A percentile compares a stretch with the other conserved stretches of the same genome.
These are phyloP conservation scores for Cryptophagus acutangulus DNA, from an alignment of 2,888 invertebrate genomes.

Conservation along the genomic window DNA sequence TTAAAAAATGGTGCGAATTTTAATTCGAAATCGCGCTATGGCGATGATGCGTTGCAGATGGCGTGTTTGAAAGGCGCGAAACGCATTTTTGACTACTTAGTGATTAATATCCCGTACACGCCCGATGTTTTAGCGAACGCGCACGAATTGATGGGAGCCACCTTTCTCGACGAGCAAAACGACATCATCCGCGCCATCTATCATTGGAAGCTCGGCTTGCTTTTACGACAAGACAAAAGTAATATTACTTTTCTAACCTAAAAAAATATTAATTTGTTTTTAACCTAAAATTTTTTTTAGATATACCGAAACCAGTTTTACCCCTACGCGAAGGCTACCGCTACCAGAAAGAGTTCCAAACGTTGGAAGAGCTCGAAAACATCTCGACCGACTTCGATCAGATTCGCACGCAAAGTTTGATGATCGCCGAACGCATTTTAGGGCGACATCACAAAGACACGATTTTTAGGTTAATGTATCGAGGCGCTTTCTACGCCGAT, in stretches of 20 bases:
- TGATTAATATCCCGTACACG: conserved; percentile 57
- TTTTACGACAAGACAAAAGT: conserved; percentile 52
- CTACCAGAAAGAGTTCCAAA: conserved; percentile 68
- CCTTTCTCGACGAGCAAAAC: conserved; percentile 82
- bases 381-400: conserved; percentile 76
- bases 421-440: conserved; percentile 83
- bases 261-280: conserved; percentile 3
- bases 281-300: conserved; percentile 28
- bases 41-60: conserved; percentile 85
- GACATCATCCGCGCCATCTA: conserved; percentile 65
- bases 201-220: conserved; percentile 76
- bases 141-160: conserved; percentile 81
- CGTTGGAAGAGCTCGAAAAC: conserved; percentile 65
- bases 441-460: conserved; percentile 84
- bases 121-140: conserved; percentile 74
- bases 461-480: conserved; percentile 57
- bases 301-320: conserved; percentile 53
- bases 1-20: conserved; percentile 78
- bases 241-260: conserved; percentile 7
- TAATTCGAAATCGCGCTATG: conserved; percentile 67
- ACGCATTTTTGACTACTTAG: conserved; percentile 66
- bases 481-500: conserved; percentile 70
- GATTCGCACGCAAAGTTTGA: conserved; percentile 79
- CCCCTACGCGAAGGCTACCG: conserved; percentile 60
- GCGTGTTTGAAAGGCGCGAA: conserved; percentile 77